Conservation (phyloP, 1,140 invertebrate genomes). For the Anoplophora glabripennis region DNA sequence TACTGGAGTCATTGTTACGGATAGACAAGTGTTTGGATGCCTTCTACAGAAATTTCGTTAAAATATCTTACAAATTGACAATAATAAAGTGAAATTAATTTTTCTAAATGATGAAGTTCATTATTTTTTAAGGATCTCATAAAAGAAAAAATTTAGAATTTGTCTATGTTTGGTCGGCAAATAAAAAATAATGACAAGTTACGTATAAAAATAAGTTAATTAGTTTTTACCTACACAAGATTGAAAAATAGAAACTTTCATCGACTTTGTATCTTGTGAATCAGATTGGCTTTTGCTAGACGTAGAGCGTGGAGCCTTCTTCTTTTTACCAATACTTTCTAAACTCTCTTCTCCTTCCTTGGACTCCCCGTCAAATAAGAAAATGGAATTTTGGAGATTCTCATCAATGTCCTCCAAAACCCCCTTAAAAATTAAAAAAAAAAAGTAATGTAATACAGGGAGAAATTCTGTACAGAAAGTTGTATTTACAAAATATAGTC, state of each 20-base stretch:
- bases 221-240: slow-evolving; percentile 60
- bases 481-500: no score
- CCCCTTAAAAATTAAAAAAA: slow-evolving; percentile 52
- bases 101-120: no score
- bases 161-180: no score
- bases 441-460: neutral
- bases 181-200: no score
- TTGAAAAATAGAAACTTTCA: slow-evolving; percentile 58
- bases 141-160: no score
- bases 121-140: no score
- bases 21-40: no score
- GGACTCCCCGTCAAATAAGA: slow-evolving; percentile 45
- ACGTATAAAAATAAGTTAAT: slow-evolving; percentile 4
- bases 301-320: slow-evolving; percentile 47
- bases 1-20: no score
- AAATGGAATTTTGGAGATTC: slow-evolving; percentile 46
- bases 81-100: no score
- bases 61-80: no score
- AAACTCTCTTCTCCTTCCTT: slow-evolving; percentile 55
- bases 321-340: slow-evolving; percentile 57
- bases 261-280: slow-evolving; percentile 32
- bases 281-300: slow-evolving; percentile 29
- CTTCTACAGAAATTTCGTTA: no score
- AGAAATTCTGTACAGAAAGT: no score
- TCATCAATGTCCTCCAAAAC: slow-evolving; percentile 57